Evolutionary conservation across 2,888 invertebrate species (phyloP).

Genomic region (Cheilosia soror): DNA sequence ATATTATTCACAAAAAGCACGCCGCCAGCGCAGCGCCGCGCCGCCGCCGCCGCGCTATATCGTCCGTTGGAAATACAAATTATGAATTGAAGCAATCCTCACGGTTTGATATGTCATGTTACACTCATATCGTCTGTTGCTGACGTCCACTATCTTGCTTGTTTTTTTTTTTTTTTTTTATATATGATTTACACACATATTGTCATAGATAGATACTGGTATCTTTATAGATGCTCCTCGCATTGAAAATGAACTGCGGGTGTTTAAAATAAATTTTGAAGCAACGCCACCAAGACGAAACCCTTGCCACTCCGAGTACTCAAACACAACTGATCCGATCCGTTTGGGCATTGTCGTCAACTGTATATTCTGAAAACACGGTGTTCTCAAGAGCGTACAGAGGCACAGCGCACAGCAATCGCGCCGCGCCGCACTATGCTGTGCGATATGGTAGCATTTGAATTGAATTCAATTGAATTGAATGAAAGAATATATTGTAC

Average conservation of each 20-base stretch:
- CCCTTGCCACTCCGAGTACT: conserved; percentile 58
- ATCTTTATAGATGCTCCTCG: conserved; percentile 4
- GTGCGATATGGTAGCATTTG: conserved; percentile 73
- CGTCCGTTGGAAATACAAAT: neutral
- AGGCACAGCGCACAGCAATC: conserved; percentile 23
- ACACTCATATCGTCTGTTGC: conserved; percentile 4
- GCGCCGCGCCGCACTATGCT: conserved; percentile 18
- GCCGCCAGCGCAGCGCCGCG: no score
- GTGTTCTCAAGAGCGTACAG: conserved; percentile 51
- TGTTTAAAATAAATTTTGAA: conserved; percentile 9
- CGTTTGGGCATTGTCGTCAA: conserved; percentile 70
- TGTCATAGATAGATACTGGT: conserved; percentile 6
- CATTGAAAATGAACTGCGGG: neutral
- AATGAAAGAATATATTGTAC: conserved; percentile 51
- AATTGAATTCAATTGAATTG: conserved; percentile 75
- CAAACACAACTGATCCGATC: conserved; percentile 73
- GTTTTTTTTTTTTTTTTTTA: neutral
- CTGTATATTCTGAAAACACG: conserved; percentile 68
- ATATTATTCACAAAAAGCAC: conserved; percentile 26
- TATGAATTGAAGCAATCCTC: neutral
- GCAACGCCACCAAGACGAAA: conserved; percentile 8
- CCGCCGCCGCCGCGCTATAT: neutral
- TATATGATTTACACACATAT: conserved; percentile 43
- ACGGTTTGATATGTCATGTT: conserved; percentile 3
- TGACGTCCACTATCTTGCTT: conserved; percentile 21